phyloP scores from a whole-genome alignment of 2,113 vertebrate species.

The Barnardius zonarius region DNA sequence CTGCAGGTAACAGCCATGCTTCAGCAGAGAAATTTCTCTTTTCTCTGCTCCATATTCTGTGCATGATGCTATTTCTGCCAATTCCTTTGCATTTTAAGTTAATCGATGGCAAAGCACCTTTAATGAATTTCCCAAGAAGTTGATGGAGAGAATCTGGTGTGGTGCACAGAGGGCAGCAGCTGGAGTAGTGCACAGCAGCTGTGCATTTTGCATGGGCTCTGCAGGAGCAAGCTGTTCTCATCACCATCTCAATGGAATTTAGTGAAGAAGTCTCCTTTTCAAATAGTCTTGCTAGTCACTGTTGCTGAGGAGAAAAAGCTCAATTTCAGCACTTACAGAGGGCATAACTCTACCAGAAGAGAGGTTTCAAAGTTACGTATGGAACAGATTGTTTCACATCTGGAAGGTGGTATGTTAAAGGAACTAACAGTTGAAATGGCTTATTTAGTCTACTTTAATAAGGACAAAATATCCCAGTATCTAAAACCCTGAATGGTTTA shows the following conservation, averaged over 20 bases:
- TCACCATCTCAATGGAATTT: background rate
- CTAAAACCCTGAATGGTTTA: background rate
- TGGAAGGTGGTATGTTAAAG: background rate
- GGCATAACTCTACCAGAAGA: background rate
- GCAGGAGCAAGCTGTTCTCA: background rate
- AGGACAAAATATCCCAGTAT: background rate
- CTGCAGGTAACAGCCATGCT: background rate
- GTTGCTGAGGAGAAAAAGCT: background rate
- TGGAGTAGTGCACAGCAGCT: rapidly evolving
- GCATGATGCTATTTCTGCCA: background rate
- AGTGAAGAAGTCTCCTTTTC: background rate
- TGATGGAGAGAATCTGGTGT: background rate
- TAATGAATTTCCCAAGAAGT: background rate
- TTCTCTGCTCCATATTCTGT: background rate
- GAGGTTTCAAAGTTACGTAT: background rate
- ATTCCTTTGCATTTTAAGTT: background rate
- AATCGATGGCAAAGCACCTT: background rate
- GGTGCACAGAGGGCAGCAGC: background rate
- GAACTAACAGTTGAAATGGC: background rate
- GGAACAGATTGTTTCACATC: background rate
- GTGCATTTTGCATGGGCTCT: background rate
- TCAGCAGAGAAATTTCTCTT: background rate
- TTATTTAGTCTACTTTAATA: background rate
- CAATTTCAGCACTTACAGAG: background rate
- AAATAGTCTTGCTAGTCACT: background rate